These are phyloP conservation scores for Heliothis peltigera DNA, from an alignment of 2,888 invertebrate species.

Conservation along the genomic window DNA sequence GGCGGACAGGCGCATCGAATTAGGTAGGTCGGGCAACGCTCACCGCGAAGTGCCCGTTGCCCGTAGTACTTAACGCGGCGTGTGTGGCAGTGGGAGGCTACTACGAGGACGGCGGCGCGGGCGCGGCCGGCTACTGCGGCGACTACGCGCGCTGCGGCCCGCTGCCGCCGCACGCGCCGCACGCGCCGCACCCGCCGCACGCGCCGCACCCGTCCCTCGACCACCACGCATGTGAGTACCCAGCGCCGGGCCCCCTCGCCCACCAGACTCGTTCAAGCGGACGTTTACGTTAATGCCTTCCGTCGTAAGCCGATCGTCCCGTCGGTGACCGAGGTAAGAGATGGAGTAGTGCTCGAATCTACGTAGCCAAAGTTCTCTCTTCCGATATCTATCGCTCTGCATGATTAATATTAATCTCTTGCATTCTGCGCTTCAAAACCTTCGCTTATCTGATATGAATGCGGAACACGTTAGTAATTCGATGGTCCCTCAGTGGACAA, in stretches of 20 bases:
- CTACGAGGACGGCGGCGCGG: conserved; percentile 85
- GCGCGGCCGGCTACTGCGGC: conserved; percentile 81
- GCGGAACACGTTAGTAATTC: conserved; percentile 48
- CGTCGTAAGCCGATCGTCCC: neutral
- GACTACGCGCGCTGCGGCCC: conserved; percentile 82
- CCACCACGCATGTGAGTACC: conserved; percentile 83
- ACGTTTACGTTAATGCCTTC: conserved; percentile 3
- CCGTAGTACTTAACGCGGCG: conserved; percentile 77
- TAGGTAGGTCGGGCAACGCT: conserved; percentile 78
- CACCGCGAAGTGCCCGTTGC: conserved; percentile 57
- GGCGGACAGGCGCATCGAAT: conserved; percentile 56
- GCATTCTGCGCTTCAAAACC: conserved; percentile 69
- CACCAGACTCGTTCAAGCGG: neutral
- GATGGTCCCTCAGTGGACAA: conserved; percentile 19
- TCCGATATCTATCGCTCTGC: conserved; percentile 71
- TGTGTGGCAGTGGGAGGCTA: conserved; percentile 89
- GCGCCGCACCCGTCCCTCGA: conserved; percentile 71
- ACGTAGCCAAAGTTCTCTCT: conserved; percentile 52
- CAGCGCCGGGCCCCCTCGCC: conserved; percentile 34
- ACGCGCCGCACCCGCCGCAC: conserved; percentile 65
- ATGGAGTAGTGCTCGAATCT: conserved; percentile 30
- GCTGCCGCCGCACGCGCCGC: conserved; percentile 71
- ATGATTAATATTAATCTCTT: conserved; percentile 66
- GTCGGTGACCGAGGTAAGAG: conserved; percentile 49
- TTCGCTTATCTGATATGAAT: conserved; percentile 65